These are phyloP conservation scores for Turritopsis dohrnii DNA, from an alignment of 30 jellyfish, hydroid and myxozoan genomes.

Conservation along the genomic window DNA sequence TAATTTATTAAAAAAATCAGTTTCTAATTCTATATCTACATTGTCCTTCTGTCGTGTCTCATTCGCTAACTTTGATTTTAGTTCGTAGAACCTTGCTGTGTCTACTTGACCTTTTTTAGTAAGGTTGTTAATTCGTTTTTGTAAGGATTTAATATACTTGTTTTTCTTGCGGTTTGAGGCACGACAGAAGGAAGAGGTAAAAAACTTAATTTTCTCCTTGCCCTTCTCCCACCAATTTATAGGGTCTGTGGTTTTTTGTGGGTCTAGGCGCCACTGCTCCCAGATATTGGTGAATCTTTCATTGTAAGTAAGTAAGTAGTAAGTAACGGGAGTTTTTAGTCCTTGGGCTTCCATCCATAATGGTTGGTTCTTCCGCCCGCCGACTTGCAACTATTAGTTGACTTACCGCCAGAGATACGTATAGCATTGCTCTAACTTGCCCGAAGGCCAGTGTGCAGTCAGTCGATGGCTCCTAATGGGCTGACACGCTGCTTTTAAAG, in stretches of 20 bases:
- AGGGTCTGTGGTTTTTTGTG: neutral
- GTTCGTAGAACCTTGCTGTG: neutral
- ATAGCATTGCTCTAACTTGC: no score
- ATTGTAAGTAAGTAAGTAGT: neutral
- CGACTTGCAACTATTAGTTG: no score
- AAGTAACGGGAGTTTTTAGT: no score
- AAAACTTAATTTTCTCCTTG: neutral
- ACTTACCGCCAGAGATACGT: no score
- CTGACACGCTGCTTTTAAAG: no score
- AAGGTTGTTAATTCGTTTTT: neutral
- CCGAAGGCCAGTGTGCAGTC: no score
- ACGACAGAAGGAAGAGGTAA: neutral
- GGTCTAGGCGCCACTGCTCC: neutral
- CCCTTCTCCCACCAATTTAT: neutral
- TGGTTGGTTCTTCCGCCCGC: no score
- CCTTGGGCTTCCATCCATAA: no score
- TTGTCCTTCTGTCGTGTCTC: neutral
- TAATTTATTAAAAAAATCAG: no score
- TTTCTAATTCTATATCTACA: neutral
- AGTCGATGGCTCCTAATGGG: no score
- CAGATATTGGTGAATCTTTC: neutral
- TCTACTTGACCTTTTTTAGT: neutral
- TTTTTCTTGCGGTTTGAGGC: neutral
- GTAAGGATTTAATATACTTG: neutral
- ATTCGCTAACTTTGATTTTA: neutral